These are phyloP conservation scores for Prosapia bicincta DNA, from an alignment of 2,888 invertebrate genomes.

Conservation along the genomic window DNA sequence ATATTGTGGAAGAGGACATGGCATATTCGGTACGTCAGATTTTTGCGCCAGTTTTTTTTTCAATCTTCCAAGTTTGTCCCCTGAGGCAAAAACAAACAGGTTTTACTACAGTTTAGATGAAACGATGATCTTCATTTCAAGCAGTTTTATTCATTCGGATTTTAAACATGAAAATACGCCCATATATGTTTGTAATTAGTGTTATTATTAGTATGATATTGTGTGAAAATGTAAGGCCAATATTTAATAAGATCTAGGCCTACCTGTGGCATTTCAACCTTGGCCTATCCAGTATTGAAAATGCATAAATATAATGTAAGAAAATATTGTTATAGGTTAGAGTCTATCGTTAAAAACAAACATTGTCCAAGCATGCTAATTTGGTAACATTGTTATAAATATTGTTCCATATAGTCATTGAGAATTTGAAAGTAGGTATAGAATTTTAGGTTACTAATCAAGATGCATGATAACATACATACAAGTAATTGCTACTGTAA, in stretches of 20 bases:
- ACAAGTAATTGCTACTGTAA: too few species aligned
- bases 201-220: not conserved
- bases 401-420: not conserved
- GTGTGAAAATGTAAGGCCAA: conserved; percentile 2
- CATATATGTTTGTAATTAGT: not conserved
- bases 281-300: conserved; percentile 17
- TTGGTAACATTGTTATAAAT: not conserved
- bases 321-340: conserved; percentile 23
- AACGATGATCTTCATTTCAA: conserved; percentile 18
- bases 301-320: conserved; percentile 29
- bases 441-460: not conserved
- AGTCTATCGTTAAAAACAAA: conserved; percentile 7
- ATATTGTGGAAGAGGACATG: conserved; percentile 30
- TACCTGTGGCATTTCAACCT: conserved; percentile 26
- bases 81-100: conserved; percentile 34
- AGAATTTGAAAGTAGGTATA: not conserved
- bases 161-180: not conserved
- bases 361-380: not conserved
- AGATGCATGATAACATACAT: not conserved
- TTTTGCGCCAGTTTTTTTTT: conserved; percentile 35
- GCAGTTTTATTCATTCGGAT: conserved; percentile 5
- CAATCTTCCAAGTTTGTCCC: conserved; percentile 30
- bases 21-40: conserved; percentile 36
- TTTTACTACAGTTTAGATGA: conserved; percentile 31
- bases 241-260: conserved; percentile 14